Base-by-base conservation (phyloP, 2,888 invertebrate species). In the Galerucella pusilla region DNA sequence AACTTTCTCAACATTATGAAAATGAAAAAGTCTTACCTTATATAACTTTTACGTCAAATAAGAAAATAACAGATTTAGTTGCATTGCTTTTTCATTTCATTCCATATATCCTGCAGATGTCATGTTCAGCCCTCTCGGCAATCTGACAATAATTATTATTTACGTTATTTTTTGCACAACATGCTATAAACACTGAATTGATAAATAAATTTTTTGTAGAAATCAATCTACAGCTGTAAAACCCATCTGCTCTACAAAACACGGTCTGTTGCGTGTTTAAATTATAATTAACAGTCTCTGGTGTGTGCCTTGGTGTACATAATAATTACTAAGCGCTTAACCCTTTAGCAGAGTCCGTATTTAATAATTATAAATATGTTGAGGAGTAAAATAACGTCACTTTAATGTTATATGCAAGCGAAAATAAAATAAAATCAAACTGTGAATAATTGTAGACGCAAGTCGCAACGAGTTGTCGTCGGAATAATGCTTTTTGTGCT, bases 191-290 rank as follows among this genome's bases (percentile, higher is more conserved):
- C 59, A 25, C 25, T 60, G 59, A 28, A 20, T 60, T 20, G 20
- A 57, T 60, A n/a, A n/a, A 25, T 42, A 42, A 9, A 9, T 60
- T 60, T 57, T 46, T 65, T 66, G 52, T 42, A 68, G n/a, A 35
- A 52, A 52, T 5, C 52, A n/a, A 52, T 52, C 52, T 65, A 73
- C 78, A 78, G 78, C 78, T 78, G 78, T 75, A 76, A 77, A 77
- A 78, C 72, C 65, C 78, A 77, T 78, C 78, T 78, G 78, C 77
- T 52, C 59, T 52, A 20, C 4, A 20, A 60, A 60, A 28, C 16
- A 71, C 61, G 61, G 69, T 68, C 69, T 63, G 59, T 59, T 68
- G 73, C 63, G 54, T 61, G 61, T 64, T 61, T 67, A 67, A 73
- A 73, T 64, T 68, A 68, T 57, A 64, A 68, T 52, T 61, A 67